Evolutionary conservation across 2,797 vertebrate genomes (phyloP), one percentile per base, ranked within the genome.

Genomic region (Enteromius fasciolatus): DNA sequence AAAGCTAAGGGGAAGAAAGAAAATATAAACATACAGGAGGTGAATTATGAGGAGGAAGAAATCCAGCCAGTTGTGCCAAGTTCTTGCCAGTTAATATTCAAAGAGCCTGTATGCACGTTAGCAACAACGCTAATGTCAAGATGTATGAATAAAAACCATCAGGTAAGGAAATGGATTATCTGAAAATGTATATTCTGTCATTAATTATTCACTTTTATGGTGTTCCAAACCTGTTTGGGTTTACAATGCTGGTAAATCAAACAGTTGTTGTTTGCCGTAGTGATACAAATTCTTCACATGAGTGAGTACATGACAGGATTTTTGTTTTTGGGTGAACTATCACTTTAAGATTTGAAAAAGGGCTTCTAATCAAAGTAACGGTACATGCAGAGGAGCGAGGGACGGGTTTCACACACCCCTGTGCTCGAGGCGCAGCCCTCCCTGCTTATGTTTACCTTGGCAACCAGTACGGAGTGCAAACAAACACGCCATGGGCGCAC

Each of bases 401-500:
- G 46, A 39, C 25, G 4, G n/a, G 78, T 85, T 76, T 77, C 46
- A 79, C 68, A 48, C 54, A 72, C 46, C 63, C 20, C 6, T 68
- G 59, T 76, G 75, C 61, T 23, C 69, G 72, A 76, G 57, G 50
- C 70, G 28, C 66, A 83, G 75, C 25, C 50, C 75, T 85, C 74
- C 46, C 76, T 33, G 59, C 72, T 84, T 78, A 11, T 82, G 23
- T 78, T 82, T 85, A 80, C 84, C 82, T 84, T 82, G 80, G 67
- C 80, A 86, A 86, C 73, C 3, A 57, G 67, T 3, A n/a, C 33
- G 28, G 23, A 39, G 67, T 81, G 57, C 78, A 87, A 87, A 87
- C 80, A 87, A 87, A 86, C 80, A 72, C 39, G 31, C 79, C 33
- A 77, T 59, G 31, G 76, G 23, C 50, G 41, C 75, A 69, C 84